Evolutionary conservation across 2,888 invertebrate species (phyloP).

Genomic region (Alcis repandata): DNA sequence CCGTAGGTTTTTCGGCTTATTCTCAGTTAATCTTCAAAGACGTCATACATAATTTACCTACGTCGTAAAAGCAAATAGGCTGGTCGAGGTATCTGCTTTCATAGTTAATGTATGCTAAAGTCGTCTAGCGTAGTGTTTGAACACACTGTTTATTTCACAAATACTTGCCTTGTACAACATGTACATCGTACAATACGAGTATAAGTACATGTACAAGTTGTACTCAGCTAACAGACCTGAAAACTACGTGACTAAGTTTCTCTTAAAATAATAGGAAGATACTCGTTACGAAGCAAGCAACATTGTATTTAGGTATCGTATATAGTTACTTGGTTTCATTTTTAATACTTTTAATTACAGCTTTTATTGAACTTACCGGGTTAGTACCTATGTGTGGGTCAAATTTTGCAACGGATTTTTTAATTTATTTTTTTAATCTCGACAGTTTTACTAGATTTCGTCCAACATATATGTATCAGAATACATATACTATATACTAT

Average conservation of each 20-base stretch:
- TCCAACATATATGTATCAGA: too few relatives aligned
- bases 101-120: slow-evolving; percentile 21
- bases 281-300: neutral
- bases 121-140: slow-evolving; percentile 30
- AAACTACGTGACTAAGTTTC: slow-evolving; percentile 31
- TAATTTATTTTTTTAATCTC: too few relatives aligned
- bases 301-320: too few relatives aligned
- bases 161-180: slow-evolving; percentile 31
- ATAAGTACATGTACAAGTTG: too few relatives aligned
- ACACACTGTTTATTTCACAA: slow-evolving; percentile 29
- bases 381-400: too few relatives aligned
- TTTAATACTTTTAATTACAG: too few relatives aligned
- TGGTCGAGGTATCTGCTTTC: slow-evolving; percentile 12
- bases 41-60: neutral
- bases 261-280: slow-evolving; percentile 21
- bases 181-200: too few relatives aligned
- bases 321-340: too few relatives aligned
- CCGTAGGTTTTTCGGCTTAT: neutral
- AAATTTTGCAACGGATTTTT: too few relatives aligned
- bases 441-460: too few relatives aligned
- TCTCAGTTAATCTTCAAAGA: neutral
- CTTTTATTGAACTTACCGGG: too few relatives aligned
- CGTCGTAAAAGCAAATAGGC: slow-evolving; percentile 14
- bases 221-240: slow-evolving; percentile 28
- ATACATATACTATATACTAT: too few relatives aligned